Evolutionary conservation across 1,140 invertebrate genomes (phyloP).

Genomic region (Bombus waltoni): DNA sequence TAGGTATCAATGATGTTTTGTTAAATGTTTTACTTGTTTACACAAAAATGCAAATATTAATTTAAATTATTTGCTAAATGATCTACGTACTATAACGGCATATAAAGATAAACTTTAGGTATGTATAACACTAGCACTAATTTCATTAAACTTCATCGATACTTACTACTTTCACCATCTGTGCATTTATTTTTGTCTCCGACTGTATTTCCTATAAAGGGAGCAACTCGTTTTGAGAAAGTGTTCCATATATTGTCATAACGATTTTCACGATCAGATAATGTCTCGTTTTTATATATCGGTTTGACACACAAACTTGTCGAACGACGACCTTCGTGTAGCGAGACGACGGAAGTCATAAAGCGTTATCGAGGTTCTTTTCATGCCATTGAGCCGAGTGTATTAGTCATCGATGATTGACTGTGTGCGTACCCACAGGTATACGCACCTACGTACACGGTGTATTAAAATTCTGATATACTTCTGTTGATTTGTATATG

Average conservation of each 20-base stretch:
- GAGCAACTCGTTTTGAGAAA: conserved; percentile 20
- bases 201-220: not conserved
- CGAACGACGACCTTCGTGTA: conserved; percentile 36
- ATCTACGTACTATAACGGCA: too few relatives aligned
- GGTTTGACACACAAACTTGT: not conserved
- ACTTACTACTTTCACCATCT: too few relatives aligned
- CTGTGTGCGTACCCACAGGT: conserved; percentile 18
- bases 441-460: conserved; percentile 6
- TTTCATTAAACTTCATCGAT: too few relatives aligned
- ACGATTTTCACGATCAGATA: conserved; percentile 11
- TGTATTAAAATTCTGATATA: not conserved
- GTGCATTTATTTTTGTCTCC: too few relatives aligned
- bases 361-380: conserved; percentile 48
- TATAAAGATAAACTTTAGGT: too few relatives aligned
- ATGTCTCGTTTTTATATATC: not conserved
- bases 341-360: conserved; percentile 56
- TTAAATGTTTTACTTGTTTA: too few relatives aligned
- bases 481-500: not conserved
- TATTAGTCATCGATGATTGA: conserved; percentile 36
- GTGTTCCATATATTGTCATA: not conserved
- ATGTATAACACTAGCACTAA: too few relatives aligned
- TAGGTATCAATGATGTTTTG: too few relatives aligned
- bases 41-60: too few relatives aligned
- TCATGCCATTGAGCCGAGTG: conserved; percentile 43
- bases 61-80: too few relatives aligned